A percentile compares a stretch with the other conserved stretches of the same genome.
Conservation (phyloP, 1,140 invertebrate genomes). For the Caenorhabditis brenneri region DNA sequence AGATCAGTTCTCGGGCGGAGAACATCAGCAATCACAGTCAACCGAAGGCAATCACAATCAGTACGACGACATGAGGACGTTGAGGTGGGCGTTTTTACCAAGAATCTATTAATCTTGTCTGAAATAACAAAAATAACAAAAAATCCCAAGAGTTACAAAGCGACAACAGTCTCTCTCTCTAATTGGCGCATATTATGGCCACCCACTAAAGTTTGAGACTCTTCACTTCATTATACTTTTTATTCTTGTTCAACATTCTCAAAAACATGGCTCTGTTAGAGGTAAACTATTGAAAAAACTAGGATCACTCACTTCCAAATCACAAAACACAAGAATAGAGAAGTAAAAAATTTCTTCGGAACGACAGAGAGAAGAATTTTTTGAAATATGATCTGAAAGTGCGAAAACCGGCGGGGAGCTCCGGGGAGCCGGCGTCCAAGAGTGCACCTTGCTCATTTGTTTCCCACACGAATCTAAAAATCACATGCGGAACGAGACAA, state of each 20-base stretch:
- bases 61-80: constrained; percentile 40
- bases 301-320: background rate
- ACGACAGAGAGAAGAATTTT: background rate
- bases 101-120: background rate
- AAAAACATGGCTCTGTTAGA: too few species aligned
- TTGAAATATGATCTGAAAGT: constrained; percentile 33
- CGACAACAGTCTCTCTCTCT: background rate
- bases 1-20: constrained; percentile 55
- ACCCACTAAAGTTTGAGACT: too few species aligned
- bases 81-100: constrained; percentile 2
- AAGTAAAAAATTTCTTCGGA: background rate
- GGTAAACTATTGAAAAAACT: too few species aligned
- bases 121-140: background rate
- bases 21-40: constrained; percentile 48
- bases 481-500: constrained; percentile 9
- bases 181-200: too few species aligned
- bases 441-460: background rate
- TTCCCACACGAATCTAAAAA: constrained; percentile 19
- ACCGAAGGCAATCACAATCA: constrained; percentile 45
- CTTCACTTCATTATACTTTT: too few species aligned
- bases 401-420: background rate
- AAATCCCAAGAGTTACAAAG: background rate
- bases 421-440: background rate
- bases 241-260: too few species aligned
- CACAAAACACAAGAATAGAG: constrained; percentile 6